Conservation (phyloP, 2,888 invertebrate species). For the Leptopilina syphax region DNA sequence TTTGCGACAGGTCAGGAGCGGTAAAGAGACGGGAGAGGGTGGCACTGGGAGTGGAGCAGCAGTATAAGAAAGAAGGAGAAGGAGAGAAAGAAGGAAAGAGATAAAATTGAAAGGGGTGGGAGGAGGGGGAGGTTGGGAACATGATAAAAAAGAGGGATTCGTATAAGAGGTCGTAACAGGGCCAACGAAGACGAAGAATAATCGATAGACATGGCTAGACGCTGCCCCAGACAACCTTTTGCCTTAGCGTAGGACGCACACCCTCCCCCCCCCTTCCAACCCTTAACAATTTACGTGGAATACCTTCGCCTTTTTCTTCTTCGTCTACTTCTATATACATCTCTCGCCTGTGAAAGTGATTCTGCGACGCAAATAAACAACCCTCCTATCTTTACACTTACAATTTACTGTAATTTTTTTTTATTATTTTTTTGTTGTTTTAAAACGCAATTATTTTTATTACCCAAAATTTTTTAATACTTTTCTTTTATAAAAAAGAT, state of each 20-base stretch:
- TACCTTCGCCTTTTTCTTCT: conserved; percentile 23
- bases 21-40: conserved; percentile 48
- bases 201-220: conserved; percentile 78
- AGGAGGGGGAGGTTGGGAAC: not conserved
- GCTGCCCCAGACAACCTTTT: conserved; percentile 76
- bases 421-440: not conserved
- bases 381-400: not conserved
- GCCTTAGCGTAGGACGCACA: conserved; percentile 70
- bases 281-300: conserved; percentile 68
- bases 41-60: conserved; percentile 35
- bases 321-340: not conserved
- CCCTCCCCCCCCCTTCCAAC: conserved; percentile 55
- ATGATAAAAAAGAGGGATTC: conserved; percentile 34
- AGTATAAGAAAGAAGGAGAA: conserved; percentile 42
- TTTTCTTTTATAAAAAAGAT: no score
- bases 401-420: not conserved
- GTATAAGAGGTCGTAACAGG: conserved; percentile 62
- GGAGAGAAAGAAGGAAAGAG: conserved; percentile 42
- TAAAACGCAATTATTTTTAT: not conserved
- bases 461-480: no score
- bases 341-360: not conserved
- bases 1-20: conserved; percentile 75
- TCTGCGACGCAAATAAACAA: conserved; percentile 26
- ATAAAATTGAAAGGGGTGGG: conserved; percentile 48
- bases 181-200: conserved; percentile 73